phyloP scores from a whole-genome alignment of 92 coral and sea anemone species.

The Siderastrea radians region DNA sequence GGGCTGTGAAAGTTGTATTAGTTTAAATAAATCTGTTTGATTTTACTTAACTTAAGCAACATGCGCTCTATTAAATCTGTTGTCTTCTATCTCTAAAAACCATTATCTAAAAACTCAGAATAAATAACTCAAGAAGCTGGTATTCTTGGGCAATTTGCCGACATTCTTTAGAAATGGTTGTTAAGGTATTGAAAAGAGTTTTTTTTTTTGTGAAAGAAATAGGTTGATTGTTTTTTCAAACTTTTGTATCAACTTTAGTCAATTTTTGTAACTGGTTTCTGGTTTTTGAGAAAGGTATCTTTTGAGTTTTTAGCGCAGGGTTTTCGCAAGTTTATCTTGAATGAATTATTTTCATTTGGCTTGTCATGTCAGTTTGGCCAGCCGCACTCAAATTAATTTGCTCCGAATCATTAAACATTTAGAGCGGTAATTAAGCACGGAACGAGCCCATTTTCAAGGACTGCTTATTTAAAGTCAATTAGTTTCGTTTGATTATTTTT shows the following conservation, averaged over 20 bases:
- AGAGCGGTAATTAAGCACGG: slow-evolving; percentile 4
- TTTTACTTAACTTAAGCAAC: background rate
- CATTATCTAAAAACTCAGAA: slow-evolving; percentile 6
- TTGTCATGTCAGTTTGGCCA: slow-evolving; percentile 20
- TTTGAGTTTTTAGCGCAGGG: background rate
- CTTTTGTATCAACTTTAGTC: too few relatives aligned
- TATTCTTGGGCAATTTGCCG: slow-evolving; percentile 37
- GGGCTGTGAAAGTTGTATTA: background rate
- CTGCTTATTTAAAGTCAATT: slow-evolving; percentile 56
- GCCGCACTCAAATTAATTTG: slow-evolving; percentile 42
- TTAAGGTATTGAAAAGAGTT: too few relatives aligned
- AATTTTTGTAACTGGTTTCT: background rate
- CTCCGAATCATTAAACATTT: slow-evolving; percentile 44
- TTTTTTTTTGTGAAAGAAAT: background rate
- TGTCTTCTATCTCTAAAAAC: background rate
- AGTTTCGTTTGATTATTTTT: slow-evolving; percentile 3
- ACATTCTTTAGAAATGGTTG: background rate
- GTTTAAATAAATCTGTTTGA: background rate
- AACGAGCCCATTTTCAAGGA: background rate
- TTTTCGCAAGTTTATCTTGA: background rate
- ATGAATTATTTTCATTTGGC: slow-evolving; percentile 25
- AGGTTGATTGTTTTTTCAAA: background rate
- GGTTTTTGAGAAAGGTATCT: background rate
- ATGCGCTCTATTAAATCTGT: background rate
- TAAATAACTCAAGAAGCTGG: background rate